These are phyloP conservation scores for Rousettus leschenaultii DNA, from an alignment of 2,113 vertebrate genomes.

Conservation along the genomic window DNA sequence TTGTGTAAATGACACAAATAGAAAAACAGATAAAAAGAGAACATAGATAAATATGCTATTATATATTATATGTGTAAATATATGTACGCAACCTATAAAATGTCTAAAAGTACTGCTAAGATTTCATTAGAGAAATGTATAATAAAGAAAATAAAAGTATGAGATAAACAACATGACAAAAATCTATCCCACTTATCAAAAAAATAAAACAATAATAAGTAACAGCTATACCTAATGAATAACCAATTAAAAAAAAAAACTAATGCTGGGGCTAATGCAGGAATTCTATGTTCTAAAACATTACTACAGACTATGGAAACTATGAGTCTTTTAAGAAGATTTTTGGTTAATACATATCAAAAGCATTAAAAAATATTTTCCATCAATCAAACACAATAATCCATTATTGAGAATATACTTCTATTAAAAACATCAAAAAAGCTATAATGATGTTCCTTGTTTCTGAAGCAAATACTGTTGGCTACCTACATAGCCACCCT, in stretches of 20 bases:
- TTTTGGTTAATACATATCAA: not conserved
- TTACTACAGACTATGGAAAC: not conserved
- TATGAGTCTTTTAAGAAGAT: not conserved
- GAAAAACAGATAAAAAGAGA: not conserved
- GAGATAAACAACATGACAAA: not conserved
- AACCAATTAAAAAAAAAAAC: not conserved
- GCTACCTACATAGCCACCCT: not conserved
- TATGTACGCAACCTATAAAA: not conserved
- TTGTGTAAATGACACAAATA: not conserved
- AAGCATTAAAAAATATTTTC: not conserved
- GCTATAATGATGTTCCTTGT: not conserved
- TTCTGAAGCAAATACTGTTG: not conserved
- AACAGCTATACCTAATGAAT: not conserved
- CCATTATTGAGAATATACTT: not conserved
- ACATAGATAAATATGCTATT: not conserved
- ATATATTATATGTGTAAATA: not conserved
- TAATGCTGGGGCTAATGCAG: not conserved
- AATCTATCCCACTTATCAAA: not conserved
- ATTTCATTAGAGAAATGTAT: not conserved
- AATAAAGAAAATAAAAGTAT: not conserved
- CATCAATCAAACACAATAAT: not conserved
- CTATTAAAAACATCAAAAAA: not conserved
- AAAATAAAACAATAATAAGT: not conserved
- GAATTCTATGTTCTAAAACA: not conserved
- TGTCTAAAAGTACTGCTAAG: not conserved